phyloP scores from a whole-genome alignment of 2,113 vertebrate genomes.

The Podarcis cretensis region DNA sequence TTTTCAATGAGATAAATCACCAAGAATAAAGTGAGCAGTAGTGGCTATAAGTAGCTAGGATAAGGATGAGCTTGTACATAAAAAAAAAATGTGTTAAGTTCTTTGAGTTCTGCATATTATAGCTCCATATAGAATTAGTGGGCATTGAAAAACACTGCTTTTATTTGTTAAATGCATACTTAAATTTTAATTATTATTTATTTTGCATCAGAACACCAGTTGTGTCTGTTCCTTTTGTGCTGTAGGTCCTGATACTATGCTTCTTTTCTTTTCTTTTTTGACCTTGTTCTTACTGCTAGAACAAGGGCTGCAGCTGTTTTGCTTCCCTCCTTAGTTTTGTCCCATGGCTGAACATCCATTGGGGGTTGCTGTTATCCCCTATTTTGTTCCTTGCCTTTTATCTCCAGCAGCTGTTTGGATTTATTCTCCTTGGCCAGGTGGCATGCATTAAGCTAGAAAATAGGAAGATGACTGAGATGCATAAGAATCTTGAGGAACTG shows the following conservation, averaged over 20 bases:
- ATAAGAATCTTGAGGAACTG: neutral
- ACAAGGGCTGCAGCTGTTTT: neutral
- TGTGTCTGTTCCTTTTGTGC: neutral
- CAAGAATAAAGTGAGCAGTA: neutral
- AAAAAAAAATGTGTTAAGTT: neutral
- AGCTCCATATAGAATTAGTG: neutral
- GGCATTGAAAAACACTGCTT: neutral
- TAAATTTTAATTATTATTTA: neutral
- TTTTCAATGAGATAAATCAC: neutral
- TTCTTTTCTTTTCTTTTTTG: neutral
- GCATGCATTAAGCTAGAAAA: neutral
- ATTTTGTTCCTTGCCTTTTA: neutral
- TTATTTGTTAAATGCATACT: neutral
- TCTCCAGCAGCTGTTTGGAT: neutral
- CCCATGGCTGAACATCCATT: neutral
- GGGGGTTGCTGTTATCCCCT: neutral
- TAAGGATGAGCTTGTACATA: neutral
- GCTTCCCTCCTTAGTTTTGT: neutral
- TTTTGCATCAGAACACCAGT: neutral
- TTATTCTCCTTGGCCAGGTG: neutral
- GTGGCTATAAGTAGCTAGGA: too few species aligned
- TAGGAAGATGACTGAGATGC: neutral
- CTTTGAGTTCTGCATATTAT: neutral
- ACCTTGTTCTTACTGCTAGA: neutral
- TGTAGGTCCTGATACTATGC: neutral